Percentiles rank a stretch among this genome's conserved stretches.
Evolutionary conservation across 2,797 vertebrate species (phyloP).

Genomic region (Kryptolebias ocellatus): DNA sequence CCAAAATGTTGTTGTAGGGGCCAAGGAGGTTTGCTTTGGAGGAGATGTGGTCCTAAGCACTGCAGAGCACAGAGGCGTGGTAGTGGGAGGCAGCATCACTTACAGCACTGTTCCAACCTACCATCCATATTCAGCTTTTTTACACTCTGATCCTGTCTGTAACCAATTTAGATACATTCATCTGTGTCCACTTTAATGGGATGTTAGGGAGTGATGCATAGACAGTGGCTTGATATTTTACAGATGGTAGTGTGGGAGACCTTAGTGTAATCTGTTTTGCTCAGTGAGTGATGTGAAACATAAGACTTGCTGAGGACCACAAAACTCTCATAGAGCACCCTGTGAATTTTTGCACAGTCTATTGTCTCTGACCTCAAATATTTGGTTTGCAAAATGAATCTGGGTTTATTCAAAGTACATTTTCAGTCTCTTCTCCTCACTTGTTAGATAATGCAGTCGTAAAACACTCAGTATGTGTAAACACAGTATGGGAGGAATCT

Average conservation of each 20-base stretch:
- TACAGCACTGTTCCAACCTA: conserved; percentile 47
- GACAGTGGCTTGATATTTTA: conserved; percentile 73
- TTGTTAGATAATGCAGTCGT: conserved; percentile 72
- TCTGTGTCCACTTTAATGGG: conserved; percentile 77
- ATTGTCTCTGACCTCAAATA: conserved; percentile 77
- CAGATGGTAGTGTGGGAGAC: conserved; percentile 70
- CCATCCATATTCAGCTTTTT: conserved; percentile 65
- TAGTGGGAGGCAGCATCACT: conserved; percentile 60
- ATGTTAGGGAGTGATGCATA: conserved; percentile 63
- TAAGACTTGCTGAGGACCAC: conserved; percentile 64
- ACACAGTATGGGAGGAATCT: conserved; percentile 68
- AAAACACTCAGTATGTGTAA: conserved; percentile 75
- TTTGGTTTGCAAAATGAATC: conserved; percentile 78
- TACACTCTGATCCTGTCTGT: conserved; percentile 55
- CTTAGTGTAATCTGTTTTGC: conserved; percentile 77
- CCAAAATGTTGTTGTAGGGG: conserved; percentile 19
- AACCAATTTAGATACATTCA: conserved; percentile 73
- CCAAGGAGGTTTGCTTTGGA: conserved; percentile 32
- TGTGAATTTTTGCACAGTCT: conserved; percentile 64
- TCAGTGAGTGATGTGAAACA: conserved; percentile 72
- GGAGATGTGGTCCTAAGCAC: conserved; percentile 44
- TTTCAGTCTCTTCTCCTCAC: conserved; percentile 63
- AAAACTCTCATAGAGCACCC: conserved; percentile 48
- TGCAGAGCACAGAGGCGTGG: conserved; percentile 63
- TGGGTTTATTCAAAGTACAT: conserved; percentile 74